These are phyloP conservation scores for Spea multiplicata DNA, from an alignment of 2,113 vertebrate genomes.

Conservation along the genomic window DNA sequence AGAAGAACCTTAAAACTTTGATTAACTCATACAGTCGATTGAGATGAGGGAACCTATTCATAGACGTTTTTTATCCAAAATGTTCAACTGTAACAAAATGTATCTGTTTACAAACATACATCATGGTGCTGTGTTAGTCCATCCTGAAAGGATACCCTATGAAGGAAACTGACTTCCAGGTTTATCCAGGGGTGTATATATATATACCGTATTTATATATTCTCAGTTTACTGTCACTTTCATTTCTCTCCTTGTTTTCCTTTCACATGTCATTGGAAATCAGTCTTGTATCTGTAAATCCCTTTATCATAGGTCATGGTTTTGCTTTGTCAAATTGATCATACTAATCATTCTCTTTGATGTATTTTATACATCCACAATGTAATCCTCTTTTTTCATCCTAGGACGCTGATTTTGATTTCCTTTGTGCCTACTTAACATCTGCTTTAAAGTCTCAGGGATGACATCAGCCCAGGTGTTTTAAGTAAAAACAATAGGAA, in stretches of 20 bases:
- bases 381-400: conserved; percentile 32
- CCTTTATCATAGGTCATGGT: conserved; percentile 36
- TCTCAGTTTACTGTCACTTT: too few species aligned
- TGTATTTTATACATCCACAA: conserved; percentile 39
- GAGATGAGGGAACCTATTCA: too few species aligned
- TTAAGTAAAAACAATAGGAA: conserved; percentile 42
- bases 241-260: not conserved
- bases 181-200: too few species aligned
- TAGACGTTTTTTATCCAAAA: too few species aligned
- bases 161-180: too few species aligned
- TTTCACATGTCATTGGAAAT: conserved; percentile 15
- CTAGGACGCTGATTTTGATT: conserved; percentile 37
- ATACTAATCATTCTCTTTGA: conserved; percentile 39
- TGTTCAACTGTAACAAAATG: too few species aligned
- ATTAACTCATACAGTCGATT: too few species aligned
- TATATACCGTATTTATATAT: too few species aligned
- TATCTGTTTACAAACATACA: too few species aligned
- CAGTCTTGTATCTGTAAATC: conserved; percentile 32
- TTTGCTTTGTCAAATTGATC: conserved; percentile 38
- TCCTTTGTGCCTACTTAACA: conserved; percentile 40
- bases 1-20: too few species aligned
- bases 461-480: conserved; percentile 45
- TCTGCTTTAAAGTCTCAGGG: conserved; percentile 29
- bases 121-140: too few species aligned
- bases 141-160: too few species aligned